These are phyloP conservation scores for Ia io DNA, from an alignment of 2,113 vertebrate genomes.

Conservation along the genomic window DNA sequence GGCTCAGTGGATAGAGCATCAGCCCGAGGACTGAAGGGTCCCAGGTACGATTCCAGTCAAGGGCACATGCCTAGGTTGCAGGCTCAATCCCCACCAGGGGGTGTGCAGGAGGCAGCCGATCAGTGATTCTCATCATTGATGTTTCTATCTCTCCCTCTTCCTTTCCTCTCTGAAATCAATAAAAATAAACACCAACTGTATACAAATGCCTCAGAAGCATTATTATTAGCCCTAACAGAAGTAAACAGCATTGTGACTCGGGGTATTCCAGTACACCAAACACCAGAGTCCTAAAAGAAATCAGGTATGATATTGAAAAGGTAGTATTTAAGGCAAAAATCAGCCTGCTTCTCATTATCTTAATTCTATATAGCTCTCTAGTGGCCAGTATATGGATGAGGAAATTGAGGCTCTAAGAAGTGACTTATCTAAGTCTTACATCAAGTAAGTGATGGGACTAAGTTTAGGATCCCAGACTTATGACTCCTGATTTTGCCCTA, in stretches of 20 bases:
- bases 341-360: not conserved
- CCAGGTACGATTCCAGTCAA: no score
- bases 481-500: not conserved
- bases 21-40: no score
- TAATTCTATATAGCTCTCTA: not conserved
- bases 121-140: no score
- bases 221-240: not conserved
- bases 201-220: not conserved
- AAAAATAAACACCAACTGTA: not conserved
- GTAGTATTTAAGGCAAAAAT: not conserved
- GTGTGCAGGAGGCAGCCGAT: no score
- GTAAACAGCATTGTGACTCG: not conserved
- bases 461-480: not conserved
- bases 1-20: no score
- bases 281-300: not conserved
- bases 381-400: not conserved
- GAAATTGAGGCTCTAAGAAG: not conserved
- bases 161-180: no score
- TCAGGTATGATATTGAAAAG: not conserved
- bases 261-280: not conserved
- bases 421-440: not conserved
- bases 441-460: not conserved
- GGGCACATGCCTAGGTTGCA: no score
- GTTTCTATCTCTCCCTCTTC: no score
- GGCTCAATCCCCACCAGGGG: no score